Base-by-base conservation (phyloP, 2,797 vertebrate species). In the Falco biarmicus region DNA sequence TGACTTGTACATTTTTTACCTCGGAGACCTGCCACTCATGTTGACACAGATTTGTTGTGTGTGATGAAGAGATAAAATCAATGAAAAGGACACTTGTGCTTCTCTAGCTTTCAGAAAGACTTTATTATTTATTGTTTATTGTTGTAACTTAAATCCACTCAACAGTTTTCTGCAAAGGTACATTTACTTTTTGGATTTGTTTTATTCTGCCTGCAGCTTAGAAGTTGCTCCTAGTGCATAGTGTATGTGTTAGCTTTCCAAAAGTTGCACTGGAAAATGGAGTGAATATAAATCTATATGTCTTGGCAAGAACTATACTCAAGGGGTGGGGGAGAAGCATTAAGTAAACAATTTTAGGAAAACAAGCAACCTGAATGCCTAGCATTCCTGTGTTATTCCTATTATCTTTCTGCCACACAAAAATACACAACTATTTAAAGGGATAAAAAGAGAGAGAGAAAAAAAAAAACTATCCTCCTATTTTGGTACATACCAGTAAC, bases 61-160 rank as follows among this genome's bases (percentile, higher is more conserved):
- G 83, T 98, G 96, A 97, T 96, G 95, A 97, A 98, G 96, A 97
- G 97, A 97, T 96, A 97, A 97, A 98, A 98, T 98, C 98, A 98
- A 96, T 98, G 87, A 94, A 95, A 92, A 96, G 90, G 75, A 96
- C 77, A 95, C 56, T 43, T 87, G 92, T 93, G 89, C 91, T 90
- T 95, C 90, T 95, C 92, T 63, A 89, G 80, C 88, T 96, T 97
- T 93, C 81, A 96, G 95, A 95, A 95, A 85, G 88, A 92, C 82
- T 96, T 91, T 95, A 89, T 95, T 96, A 95, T 98, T 97, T 97
- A 85, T 95, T 97, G 94, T 92, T 95, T 97, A 89, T 95, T 97
- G 71, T 96, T 92, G 92, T 91, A 97, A 90, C 74, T 92, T 97
- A 95, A 97, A 96, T 82, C 81, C 84, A 96, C 86, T 88, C 53